Base-by-base conservation (phyloP, 1,140 invertebrate genomes). In the Lucilia cuprina region DNA sequence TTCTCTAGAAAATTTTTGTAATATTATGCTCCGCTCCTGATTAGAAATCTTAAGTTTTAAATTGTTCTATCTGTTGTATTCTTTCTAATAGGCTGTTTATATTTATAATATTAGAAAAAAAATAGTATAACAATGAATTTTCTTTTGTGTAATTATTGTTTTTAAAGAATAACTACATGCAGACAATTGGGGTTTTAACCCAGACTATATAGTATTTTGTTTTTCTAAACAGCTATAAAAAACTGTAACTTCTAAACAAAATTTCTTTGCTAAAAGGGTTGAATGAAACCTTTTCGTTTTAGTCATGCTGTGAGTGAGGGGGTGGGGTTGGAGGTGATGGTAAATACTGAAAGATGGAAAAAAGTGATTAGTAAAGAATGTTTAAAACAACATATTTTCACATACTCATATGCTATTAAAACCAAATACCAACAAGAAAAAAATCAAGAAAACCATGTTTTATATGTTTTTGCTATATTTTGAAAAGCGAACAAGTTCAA, bases 341-440 rank as follows among this genome's bases (percentile, higher is more conserved):
- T 55, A 55, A 55, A 55, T n/a, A 17, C 7, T 55, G 12, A 7
- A 55, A 55, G 50, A 55, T 17, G 17, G 65, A 70, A 70, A 19
- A 19, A 19, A 70, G 65, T 70, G 65, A 70, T 70, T 70, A 70
- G n/a, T 70, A 70, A 70, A 70, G 65, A 21, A 70, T 70, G 65
- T 70, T 25, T 21, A 70, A 70, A 70, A 70, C 65, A 70, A 70
- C 65, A 70, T 70, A 70, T 21, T 70, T 70, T 70, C 65, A 70
- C 65, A 70, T 70, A 70, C 19, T 21, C 65, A 70, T 70, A 25
- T 19, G 19, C 65, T 12, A 70, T 9, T 17, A 8, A 60, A 60
- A 60, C 5, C 13, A 60, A 60, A 60, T n/a, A 60, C 14, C 41
- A 60, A 30, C 25, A 30, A 30, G 8, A 60, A 17, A 17, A 60